phyloP scores from a whole-genome alignment of 2,113 vertebrate species.

The Neolamprologus sp. region DNA sequence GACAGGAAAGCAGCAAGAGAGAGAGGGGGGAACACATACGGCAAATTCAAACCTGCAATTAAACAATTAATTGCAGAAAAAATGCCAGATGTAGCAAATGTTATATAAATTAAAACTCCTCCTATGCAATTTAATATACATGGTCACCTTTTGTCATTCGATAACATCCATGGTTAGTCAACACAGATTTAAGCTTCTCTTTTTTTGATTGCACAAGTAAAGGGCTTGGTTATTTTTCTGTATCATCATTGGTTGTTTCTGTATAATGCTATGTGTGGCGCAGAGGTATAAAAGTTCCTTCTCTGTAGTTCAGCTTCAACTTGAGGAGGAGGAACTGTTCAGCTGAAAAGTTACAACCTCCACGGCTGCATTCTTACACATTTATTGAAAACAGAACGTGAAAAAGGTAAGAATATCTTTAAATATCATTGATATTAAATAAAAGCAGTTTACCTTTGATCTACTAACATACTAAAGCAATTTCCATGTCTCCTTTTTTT shows the following conservation, averaged over 20 bases:
- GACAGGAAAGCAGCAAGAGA: not conserved
- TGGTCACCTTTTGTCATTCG: rapidly evolving
- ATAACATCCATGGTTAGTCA: not conserved
- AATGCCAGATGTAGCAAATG: not conserved
- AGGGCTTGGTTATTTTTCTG: not conserved
- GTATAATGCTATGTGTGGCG: not conserved
- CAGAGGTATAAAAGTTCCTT: not conserved
- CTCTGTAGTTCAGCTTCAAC: not conserved
- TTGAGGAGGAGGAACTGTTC: not conserved
- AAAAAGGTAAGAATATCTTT: not conserved
- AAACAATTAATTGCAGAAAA: not conserved
- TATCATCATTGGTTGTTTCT: not conserved
- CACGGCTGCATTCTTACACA: not conserved
- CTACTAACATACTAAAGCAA: rapidly evolving
- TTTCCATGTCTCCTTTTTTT: not conserved
- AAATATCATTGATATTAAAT: rapidly evolving
- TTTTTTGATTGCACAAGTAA: not conserved
- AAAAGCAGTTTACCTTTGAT: not conserved
- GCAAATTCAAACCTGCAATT: not conserved
- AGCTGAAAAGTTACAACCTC: not conserved
- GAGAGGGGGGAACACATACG: rapidly evolving
- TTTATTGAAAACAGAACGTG: not conserved
- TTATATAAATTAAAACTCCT: not conserved
- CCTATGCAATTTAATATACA: not conserved
- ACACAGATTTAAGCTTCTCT: not conserved